Conservation (phyloP, 2,888 invertebrate genomes). For the Dryobota labecula region DNA sequence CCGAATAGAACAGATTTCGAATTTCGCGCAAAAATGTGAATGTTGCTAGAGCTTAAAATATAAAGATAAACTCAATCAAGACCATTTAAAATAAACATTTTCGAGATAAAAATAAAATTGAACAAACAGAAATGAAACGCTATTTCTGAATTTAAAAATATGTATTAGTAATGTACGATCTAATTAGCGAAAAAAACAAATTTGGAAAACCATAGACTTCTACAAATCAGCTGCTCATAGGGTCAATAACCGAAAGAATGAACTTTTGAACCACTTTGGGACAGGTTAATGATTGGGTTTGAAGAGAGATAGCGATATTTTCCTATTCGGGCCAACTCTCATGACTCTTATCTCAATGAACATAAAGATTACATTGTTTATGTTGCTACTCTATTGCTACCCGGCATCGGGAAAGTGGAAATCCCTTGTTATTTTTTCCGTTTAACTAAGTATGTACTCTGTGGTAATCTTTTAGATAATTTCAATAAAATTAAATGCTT, state of each 20-base stretch:
- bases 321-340: constrained; percentile 32
- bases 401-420: constrained; percentile 47
- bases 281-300: constrained; percentile 60
- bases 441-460: constrained; percentile 12
- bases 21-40: constrained; percentile 41
- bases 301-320: constrained; percentile 61
- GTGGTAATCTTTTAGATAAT: constrained; percentile 44
- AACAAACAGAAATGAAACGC: not conserved
- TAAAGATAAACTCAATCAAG: not conserved
- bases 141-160: too few relatives aligned
- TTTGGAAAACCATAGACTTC: constrained; percentile 3
- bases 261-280: constrained; percentile 60
- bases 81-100: not conserved
- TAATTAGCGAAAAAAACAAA: not conserved
- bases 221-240: constrained; percentile 68
- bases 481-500: constrained; percentile 78
- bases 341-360: constrained; percentile 25
- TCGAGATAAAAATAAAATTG: not conserved
- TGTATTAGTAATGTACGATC: not conserved
- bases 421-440: constrained; percentile 52
- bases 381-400: constrained; percentile 17
- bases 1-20: constrained; percentile 14
- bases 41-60: constrained; percentile 23
- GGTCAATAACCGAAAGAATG: constrained; percentile 71
- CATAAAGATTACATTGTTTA: constrained; percentile 49